Percentiles rank a stretch among this genome's conserved stretches.
These are phyloP conservation scores for Myotis davidii DNA, from an alignment of 2,113 vertebrate species.

Conservation along the genomic window DNA sequence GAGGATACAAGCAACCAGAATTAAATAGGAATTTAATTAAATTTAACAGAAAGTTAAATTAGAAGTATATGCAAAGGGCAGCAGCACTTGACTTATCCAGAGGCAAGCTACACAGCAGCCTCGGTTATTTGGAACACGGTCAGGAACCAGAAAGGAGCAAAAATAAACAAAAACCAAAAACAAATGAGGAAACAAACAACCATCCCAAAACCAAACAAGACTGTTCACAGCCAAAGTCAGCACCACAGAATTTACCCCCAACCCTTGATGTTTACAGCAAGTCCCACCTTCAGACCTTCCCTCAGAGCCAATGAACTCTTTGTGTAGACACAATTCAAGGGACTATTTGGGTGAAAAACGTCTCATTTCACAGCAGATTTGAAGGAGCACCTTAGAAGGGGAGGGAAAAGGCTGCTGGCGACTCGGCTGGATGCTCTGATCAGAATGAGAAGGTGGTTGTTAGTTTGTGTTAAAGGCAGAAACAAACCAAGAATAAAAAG, in stretches of 20 bases:
- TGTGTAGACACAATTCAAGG: neutral
- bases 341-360: neutral
- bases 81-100: neutral
- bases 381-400: neutral
- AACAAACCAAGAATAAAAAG: neutral
- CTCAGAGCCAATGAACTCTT: neutral
- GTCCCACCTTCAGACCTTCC: neutral
- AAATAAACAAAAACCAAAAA: neutral
- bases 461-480: neutral
- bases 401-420: neutral
- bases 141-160: neutral
- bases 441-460: neutral
- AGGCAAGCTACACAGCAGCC: neutral
- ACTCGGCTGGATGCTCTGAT: neutral
- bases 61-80: neutral
- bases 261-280: neutral
- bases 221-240: neutral
- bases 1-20: neutral
- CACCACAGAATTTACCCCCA: neutral
- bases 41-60: neutral
- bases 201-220: neutral
- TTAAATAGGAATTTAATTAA: constrained; percentile 37
- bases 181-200: neutral
- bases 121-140: neutral
- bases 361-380: neutral